These are phyloP conservation scores for Anniella stebbinsi DNA, from an alignment of 2,797 vertebrate species.

Conservation along the genomic window DNA sequence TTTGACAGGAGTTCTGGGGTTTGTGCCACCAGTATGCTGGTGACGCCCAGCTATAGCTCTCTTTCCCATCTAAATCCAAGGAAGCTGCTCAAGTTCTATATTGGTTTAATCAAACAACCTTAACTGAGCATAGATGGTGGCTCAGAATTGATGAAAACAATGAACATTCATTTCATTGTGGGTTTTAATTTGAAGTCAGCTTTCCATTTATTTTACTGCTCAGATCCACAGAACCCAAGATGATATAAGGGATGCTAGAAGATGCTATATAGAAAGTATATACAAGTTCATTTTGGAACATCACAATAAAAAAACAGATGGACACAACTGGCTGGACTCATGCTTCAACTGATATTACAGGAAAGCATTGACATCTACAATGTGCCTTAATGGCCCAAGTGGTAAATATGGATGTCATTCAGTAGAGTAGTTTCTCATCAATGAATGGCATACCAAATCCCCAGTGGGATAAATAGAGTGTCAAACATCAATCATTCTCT, in stretches of 20 bases:
- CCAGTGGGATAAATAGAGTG: slow-evolving; percentile 74
- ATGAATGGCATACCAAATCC: slow-evolving; percentile 74
- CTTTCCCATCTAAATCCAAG: too few species aligned
- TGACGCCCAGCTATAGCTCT: too few species aligned
- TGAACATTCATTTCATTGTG: background rate
- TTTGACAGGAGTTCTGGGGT: too few species aligned
- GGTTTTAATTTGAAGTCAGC: background rate
- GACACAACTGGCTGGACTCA: slow-evolving; percentile 63
- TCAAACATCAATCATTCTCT: slow-evolving; percentile 74
- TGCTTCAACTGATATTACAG: slow-evolving; percentile 58
- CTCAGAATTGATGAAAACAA: background rate
- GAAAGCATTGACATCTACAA: slow-evolving; percentile 68
- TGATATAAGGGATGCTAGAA: slow-evolving; percentile 35
- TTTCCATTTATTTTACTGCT: slow-evolving; percentile 2
- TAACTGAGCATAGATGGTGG: background rate
- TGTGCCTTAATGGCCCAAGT: slow-evolving; percentile 69
- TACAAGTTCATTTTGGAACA: slow-evolving; percentile 52
- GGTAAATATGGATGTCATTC: slow-evolving; percentile 75
- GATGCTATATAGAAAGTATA: slow-evolving; percentile 3
- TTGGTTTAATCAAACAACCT: background rate
- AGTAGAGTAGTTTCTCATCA: slow-evolving; percentile 61
- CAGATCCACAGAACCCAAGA: background rate
- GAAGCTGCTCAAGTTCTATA: too few species aligned
- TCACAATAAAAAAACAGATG: slow-evolving; percentile 54
- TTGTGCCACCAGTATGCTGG: too few species aligned